These are phyloP conservation scores for Periphyllus acericola DNA, from an alignment of 2,888 invertebrate species.

Conservation along the genomic window DNA sequence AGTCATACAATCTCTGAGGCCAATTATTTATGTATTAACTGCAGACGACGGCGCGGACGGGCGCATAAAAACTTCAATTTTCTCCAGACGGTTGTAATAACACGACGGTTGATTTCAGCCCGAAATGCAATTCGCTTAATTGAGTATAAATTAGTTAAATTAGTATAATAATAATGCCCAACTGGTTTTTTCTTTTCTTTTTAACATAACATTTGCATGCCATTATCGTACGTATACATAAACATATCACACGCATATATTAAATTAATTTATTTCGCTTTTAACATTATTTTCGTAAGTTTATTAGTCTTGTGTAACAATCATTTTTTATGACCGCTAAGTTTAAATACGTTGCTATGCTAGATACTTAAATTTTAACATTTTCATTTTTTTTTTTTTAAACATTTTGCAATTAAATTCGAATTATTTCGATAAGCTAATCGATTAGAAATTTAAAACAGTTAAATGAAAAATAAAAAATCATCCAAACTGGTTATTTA, in stretches of 20 bases:
- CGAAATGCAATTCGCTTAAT: slow-evolving; percentile 11
- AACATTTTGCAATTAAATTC: no score
- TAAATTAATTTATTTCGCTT: background rate
- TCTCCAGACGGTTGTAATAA: slow-evolving; percentile 17
- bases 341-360: no score
- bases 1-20: slow-evolving; percentile 19
- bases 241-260: background rate
- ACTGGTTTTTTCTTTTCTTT: slow-evolving; percentile 7
- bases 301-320: no score
- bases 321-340: no score
- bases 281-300: no score
- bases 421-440: no score
- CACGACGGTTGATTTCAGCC: background rate
- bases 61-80: background rate
- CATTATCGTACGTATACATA: background rate
- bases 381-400: no score
- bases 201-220: background rate
- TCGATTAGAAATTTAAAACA: no score
- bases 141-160: background rate
- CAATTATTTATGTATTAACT: slow-evolving; percentile 33
- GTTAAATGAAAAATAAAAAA: no score
- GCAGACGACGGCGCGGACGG: background rate
- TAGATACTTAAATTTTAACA: no score
- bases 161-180: background rate
- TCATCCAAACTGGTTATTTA: no score